Percentiles rank a stretch among this genome's conserved stretches.
Evolutionary conservation across 2,797 vertebrate species (phyloP).

Genomic region (Lacerta viridis): DNA sequence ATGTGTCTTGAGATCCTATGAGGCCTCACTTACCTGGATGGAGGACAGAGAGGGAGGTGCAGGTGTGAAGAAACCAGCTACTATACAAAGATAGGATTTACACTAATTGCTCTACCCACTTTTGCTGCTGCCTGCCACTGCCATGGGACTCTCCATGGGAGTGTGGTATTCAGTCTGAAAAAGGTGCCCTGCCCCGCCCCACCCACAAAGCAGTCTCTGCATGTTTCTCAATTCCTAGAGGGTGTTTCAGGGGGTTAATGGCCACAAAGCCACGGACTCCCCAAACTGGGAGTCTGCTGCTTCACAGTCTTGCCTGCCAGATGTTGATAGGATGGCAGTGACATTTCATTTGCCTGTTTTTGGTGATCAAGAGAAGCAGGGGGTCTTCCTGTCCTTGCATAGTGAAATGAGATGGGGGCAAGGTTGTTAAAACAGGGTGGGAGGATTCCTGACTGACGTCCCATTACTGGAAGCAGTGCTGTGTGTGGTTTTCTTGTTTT

Average conservation of each 20-base stretch:
- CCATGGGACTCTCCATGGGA: too few relatives aligned
- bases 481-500: background rate
- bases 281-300: background rate
- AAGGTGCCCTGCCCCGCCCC: too few relatives aligned
- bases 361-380: background rate
- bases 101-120: too few relatives aligned
- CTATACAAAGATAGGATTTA: too few relatives aligned
- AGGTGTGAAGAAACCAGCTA: too few relatives aligned
- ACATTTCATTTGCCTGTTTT: slow-evolving; percentile 3
- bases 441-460: background rate
- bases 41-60: too few relatives aligned
- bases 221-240: background rate
- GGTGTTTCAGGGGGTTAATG: background rate
- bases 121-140: too few relatives aligned
- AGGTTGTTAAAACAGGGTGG: slow-evolving; percentile 5
- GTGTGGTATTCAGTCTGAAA: too few relatives aligned
- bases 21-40: too few relatives aligned
- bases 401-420: background rate
- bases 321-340: slow-evolving; percentile 6
- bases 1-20: too few relatives aligned
- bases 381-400: background rate
- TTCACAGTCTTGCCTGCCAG: background rate
- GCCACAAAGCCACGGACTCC: background rate
- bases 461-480: background rate
- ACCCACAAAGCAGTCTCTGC: background rate